A percentile compares a stretch with the other conserved stretches of the same genome.
phyloP scores from a whole-genome alignment of 2,797 vertebrate genomes.

The Pterois miles region DNA sequence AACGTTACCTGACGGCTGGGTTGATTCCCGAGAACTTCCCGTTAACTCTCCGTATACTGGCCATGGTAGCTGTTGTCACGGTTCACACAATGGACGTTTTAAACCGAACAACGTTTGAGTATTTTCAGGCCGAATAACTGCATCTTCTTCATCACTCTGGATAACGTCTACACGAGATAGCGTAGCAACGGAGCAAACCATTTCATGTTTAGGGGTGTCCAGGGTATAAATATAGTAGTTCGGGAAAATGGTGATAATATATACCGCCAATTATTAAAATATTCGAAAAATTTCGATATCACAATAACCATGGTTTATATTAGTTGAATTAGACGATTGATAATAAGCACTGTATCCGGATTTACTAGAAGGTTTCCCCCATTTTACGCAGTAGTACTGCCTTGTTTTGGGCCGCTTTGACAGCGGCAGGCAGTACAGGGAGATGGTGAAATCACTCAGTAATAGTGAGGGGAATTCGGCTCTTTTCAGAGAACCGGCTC shows the following conservation, averaged over 20 bases:
- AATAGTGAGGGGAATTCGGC: too few relatives aligned
- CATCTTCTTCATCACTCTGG: constrained; percentile 75
- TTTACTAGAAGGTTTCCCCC: neutral
- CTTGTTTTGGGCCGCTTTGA: constrained; percentile 55
- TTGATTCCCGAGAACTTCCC: constrained; percentile 75
- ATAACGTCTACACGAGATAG: constrained; percentile 68
- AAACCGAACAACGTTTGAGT: neutral
- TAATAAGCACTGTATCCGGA: accelerated
- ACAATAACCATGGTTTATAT: neutral
- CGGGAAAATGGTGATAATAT: accelerated
- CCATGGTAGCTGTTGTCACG: constrained; percentile 60
- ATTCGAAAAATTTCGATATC: accelerated
- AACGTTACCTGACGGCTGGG: constrained; percentile 81
- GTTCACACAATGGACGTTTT: constrained; percentile 1
- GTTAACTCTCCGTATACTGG: constrained; percentile 72
- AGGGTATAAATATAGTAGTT: neutral
- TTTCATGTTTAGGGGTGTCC: neutral
- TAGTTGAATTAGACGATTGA: accelerated
- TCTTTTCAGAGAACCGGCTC: too few relatives aligned
- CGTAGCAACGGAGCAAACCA: constrained; percentile 82
- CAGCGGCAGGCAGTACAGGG: constrained; percentile 34
- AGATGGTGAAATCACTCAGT: constrained; percentile 63
- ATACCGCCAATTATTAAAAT: neutral
- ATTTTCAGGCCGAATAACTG: constrained; percentile 38
- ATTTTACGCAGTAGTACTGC: neutral